Conservation (phyloP, 2,113 vertebrate genomes). For the Rhabdomys dilectus region DNA sequence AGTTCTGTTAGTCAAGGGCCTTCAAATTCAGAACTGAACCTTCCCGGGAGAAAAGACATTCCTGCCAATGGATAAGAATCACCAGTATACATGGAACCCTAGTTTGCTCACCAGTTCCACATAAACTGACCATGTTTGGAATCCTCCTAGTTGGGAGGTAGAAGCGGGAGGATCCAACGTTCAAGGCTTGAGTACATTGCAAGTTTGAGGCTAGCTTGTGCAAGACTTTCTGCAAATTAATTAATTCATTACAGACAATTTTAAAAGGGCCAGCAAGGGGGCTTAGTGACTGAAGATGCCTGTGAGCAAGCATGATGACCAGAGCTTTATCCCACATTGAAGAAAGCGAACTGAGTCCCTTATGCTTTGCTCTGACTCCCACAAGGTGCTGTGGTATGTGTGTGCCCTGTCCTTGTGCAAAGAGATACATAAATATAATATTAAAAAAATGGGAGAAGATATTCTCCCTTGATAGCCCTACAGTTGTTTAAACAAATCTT, state of each 20-base stretch:
- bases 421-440: neutral
- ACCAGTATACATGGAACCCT: neutral
- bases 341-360: neutral
- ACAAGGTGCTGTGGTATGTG: neutral
- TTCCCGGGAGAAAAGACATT: neutral
- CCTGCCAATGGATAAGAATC: neutral
- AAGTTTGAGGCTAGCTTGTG: neutral
- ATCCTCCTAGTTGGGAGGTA: neutral
- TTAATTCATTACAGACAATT: neutral
- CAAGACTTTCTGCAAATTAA: neutral
- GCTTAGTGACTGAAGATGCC: neutral
- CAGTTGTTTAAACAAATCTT: neutral
- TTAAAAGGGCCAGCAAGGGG: neutral
- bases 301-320: neutral
- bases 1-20: neutral
- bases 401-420: neutral
- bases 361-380: neutral
- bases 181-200: neutral
- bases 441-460: neutral
- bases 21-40: neutral
- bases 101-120: neutral
- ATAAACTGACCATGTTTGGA: neutral
- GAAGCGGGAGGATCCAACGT: neutral
- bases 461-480: neutral
- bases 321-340: neutral